Conservation (phyloP, 92 coral and sea anemone species). For the Porites rus region DNA sequence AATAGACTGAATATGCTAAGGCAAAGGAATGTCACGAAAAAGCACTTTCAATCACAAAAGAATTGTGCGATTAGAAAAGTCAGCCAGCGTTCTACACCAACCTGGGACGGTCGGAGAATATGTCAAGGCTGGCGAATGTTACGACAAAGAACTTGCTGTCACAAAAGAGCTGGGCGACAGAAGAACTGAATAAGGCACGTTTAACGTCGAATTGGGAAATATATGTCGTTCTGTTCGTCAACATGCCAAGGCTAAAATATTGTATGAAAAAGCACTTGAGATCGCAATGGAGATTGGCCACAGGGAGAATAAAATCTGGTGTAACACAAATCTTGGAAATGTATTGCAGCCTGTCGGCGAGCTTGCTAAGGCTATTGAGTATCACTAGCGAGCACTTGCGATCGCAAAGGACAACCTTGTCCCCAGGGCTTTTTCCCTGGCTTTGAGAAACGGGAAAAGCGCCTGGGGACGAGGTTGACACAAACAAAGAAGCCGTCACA, state of each 20-base stretch:
- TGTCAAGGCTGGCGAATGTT: background rate
- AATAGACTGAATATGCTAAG: background rate
- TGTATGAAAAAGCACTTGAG: background rate
- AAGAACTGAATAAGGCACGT: background rate
- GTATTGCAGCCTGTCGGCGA: background rate
- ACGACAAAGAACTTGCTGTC: background rate
- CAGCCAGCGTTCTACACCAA: background rate
- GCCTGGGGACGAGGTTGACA: background rate
- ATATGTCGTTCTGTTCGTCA: background rate
- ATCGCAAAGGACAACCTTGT: no score
- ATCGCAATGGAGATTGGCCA: background rate
- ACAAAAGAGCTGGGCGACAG: background rate
- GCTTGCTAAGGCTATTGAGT: background rate
- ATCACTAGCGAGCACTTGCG: background rate
- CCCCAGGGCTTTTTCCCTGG: no score
- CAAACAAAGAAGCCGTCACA: no score
- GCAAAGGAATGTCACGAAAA: background rate
- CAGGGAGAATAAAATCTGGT: background rate
- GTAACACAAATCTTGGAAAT: background rate
- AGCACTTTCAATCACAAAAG: background rate
- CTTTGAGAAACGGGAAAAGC: no score
- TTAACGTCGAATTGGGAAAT: background rate
- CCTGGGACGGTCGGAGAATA: background rate
- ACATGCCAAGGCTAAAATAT: background rate
- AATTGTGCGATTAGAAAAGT: background rate